Percentiles rank a stretch among this genome's conserved stretches.
phyloP scores from a whole-genome alignment of 1,140 invertebrate genomes.

The Whitmania pigra region DNA sequence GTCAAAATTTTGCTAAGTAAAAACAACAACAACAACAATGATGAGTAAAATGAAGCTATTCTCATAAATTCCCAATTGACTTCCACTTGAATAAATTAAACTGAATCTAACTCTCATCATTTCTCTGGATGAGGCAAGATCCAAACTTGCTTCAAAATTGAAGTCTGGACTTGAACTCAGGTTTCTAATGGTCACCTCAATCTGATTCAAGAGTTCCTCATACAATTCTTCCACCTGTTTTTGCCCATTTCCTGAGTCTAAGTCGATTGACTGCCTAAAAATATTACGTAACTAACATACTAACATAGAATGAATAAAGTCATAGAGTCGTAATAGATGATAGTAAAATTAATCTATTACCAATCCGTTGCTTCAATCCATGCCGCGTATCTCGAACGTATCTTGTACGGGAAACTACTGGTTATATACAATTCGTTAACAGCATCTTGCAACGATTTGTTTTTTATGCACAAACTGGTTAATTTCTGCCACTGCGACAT shows the following conservation, averaged over 20 bases:
- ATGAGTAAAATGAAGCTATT: neutral
- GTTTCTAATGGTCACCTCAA: conserved; percentile 5
- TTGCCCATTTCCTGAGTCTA: conserved; percentile 4
- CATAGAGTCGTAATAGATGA: too few species aligned
- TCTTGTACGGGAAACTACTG: conserved; percentile 18
- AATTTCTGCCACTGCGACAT: conserved; percentile 17
- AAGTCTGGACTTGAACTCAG: conserved; percentile 4
- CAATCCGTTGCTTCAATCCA: conserved; percentile 18
- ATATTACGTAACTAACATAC: neutral
- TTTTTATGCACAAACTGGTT: conserved; percentile 13
- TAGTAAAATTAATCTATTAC: conserved; percentile 12
- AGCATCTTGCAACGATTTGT: neutral
- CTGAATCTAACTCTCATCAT: conserved; percentile 5
- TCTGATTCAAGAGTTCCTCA: neutral
- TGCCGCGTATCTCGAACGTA: conserved; percentile 13
- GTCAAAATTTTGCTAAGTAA: neutral
- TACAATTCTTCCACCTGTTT: conserved; percentile 11
- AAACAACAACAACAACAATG: too few species aligned
- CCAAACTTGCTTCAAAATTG: conserved; percentile 5
- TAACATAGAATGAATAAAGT: neutral
- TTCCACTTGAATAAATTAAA: too few species aligned
- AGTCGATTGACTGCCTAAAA: conserved; percentile 2
- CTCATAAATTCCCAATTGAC: too few species aligned
- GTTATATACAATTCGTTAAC: conserved; percentile 14
- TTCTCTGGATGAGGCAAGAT: conserved; percentile 4